Percentiles rank a stretch among this genome's conserved stretches.
phyloP scores from a whole-genome alignment of 2,888 invertebrate species.

The Dichetophora obliterata region DNA sequence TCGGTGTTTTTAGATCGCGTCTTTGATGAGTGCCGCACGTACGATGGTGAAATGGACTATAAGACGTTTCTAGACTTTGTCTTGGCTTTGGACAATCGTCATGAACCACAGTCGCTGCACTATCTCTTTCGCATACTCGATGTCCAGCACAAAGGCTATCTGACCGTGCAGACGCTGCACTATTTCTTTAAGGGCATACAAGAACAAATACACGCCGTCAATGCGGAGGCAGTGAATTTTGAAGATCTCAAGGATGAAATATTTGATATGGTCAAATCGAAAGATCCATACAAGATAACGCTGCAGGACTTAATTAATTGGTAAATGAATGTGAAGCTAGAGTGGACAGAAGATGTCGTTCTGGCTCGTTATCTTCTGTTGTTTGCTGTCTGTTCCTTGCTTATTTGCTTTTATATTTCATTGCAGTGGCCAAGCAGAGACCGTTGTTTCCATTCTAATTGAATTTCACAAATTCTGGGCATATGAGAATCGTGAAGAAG shows the following conservation, averaged over 20 bases:
- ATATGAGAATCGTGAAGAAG: conserved; percentile 90
- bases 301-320: conserved; percentile 85
- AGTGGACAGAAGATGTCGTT: not conserved
- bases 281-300: conserved; percentile 86
- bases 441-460: conserved; percentile 91
- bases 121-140: conserved; percentile 93
- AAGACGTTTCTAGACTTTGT: conserved; percentile 96
- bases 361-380: not conserved
- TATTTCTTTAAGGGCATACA: conserved; percentile 96
- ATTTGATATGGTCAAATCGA: conserved; percentile 97
- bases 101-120: conserved; percentile 91
- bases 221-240: conserved; percentile 91
- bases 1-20: conserved; percentile 91
- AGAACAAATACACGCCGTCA: conserved; percentile 88
- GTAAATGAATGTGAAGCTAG: conserved; percentile 64
- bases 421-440: conserved; percentile 91
- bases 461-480: conserved; percentile 98
- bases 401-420: conserved; percentile 33
- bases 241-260: conserved; percentile 97
- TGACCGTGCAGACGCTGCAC: conserved; percentile 91
- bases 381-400: conserved; percentile 5
- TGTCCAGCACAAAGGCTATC: conserved; percentile 86
- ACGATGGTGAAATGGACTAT: conserved; percentile 96
- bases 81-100: conserved; percentile 90
- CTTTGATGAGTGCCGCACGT: conserved; percentile 95